phyloP scores from a whole-genome alignment of 1,140 invertebrate genomes.

The Lepidurus packardi region DNA sequence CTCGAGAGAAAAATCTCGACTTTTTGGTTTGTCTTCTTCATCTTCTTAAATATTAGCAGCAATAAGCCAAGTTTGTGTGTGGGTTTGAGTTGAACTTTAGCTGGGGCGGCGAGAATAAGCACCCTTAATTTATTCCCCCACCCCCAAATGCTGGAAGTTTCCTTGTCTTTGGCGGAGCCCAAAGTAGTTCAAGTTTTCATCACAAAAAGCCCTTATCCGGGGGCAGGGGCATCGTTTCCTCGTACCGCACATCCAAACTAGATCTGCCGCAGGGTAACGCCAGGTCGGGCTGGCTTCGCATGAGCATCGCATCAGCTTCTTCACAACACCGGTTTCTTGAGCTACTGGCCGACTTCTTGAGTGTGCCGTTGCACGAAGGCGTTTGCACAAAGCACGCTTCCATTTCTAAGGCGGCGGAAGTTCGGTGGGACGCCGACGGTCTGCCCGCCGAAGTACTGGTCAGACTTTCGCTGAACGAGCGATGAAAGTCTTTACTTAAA shows the following conservation, averaged over 20 bases:
- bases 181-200: background rate
- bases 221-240: constrained; percentile 29
- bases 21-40: too few relatives aligned
- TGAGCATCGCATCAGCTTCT: constrained; percentile 6
- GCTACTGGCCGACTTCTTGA: background rate
- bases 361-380: background rate
- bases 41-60: too few relatives aligned
- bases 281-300: background rate
- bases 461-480: constrained; percentile 27
- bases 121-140: too few relatives aligned
- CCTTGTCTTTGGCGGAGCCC: too few relatives aligned
- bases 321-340: background rate
- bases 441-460: constrained; percentile 5
- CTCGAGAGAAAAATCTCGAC: too few relatives aligned
- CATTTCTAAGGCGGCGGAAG: constrained; percentile 8
- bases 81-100: too few relatives aligned
- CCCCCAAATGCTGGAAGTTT: too few relatives aligned
- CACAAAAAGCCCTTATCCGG: constrained; percentile 32
- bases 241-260: constrained; percentile 29
- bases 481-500: constrained; percentile 19
- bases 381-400: constrained; percentile 10
- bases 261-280: background rate
- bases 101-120: too few relatives aligned
- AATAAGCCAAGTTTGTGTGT: too few relatives aligned
- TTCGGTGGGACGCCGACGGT: background rate